phyloP scores from a whole-genome alignment of 2,797 vertebrate species.

The Allobates femoralis region DNA sequence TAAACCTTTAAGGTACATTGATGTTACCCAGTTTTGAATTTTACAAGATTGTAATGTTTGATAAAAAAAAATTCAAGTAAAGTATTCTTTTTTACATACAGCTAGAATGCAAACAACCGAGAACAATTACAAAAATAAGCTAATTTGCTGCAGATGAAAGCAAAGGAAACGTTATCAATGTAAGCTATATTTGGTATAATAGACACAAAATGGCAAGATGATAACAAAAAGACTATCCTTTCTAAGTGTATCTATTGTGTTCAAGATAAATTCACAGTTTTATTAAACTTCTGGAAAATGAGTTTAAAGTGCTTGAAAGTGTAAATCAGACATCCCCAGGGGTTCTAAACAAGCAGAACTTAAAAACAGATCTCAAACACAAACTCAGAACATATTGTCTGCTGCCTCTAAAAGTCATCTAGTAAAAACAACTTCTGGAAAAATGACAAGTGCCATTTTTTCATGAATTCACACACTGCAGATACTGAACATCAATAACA shows the following conservation, averaged over 20 bases:
- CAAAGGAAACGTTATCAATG: constrained; percentile 12
- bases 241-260: constrained; percentile 37
- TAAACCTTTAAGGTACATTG: background rate
- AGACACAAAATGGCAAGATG: constrained; percentile 20
- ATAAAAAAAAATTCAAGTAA: background rate
- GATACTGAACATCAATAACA: constrained; percentile 30
- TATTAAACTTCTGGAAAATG: constrained; percentile 40
- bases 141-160: constrained; percentile 9
- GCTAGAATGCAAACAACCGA: background rate
- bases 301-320: constrained; percentile 54
- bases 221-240: constrained; percentile 31
- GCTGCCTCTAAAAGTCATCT: constrained; percentile 48
- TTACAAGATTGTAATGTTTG: background rate
- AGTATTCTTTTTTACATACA: background rate
- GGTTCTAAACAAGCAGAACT: constrained; percentile 54
- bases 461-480: constrained; percentile 31
- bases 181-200: constrained; percentile 12
- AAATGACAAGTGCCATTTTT: constrained; percentile 51
- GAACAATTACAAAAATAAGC: constrained; percentile 5
- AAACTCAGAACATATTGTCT: constrained; percentile 54
- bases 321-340: constrained; percentile 58
- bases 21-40: background rate
- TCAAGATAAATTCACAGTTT: constrained; percentile 51
- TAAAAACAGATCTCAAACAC: constrained; percentile 49
- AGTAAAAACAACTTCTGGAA: constrained; percentile 51